These are phyloP conservation scores for Sesia bembeciformis DNA, from an alignment of 2,888 invertebrate genomes.

Conservation along the genomic window DNA sequence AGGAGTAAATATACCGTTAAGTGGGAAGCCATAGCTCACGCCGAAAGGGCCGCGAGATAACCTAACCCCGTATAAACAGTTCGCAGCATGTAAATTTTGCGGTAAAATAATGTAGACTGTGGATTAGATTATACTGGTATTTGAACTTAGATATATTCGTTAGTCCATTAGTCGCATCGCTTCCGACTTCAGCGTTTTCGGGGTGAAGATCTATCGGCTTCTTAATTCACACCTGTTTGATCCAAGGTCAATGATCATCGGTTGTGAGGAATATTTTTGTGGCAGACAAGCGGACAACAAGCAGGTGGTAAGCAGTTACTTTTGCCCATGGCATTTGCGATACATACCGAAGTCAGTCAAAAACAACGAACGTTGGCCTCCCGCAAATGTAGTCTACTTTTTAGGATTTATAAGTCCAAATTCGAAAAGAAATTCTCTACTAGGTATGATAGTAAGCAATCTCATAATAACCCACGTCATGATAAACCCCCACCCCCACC, in stretches of 20 bases:
- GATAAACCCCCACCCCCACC: background rate
- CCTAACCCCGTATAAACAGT: slow-evolving; percentile 20
- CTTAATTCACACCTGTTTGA: too few species aligned
- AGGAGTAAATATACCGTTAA: slow-evolving; percentile 27
- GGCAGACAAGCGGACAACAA: background rate
- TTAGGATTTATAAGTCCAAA: too few species aligned
- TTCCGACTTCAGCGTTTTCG: background rate
- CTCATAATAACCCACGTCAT: too few species aligned
- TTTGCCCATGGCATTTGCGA: background rate
- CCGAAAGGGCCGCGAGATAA: slow-evolving; percentile 46
- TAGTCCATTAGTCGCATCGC: background rate
- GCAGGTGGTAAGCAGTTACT: background rate
- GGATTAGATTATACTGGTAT: too few species aligned
- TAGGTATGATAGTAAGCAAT: too few species aligned
- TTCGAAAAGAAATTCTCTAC: too few species aligned
- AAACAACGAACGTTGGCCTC: too few species aligned
- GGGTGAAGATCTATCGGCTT: too few species aligned
- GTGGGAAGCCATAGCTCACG: slow-evolving; percentile 26
- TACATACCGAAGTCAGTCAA: too few species aligned
- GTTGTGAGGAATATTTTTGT: background rate
- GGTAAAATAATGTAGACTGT: background rate
- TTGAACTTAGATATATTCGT: too few species aligned
- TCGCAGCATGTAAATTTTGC: background rate
- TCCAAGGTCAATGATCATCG: too few species aligned
- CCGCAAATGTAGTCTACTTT: too few species aligned